Conservation (phyloP, 2,888 invertebrate genomes). For the Morpho helenor region DNA sequence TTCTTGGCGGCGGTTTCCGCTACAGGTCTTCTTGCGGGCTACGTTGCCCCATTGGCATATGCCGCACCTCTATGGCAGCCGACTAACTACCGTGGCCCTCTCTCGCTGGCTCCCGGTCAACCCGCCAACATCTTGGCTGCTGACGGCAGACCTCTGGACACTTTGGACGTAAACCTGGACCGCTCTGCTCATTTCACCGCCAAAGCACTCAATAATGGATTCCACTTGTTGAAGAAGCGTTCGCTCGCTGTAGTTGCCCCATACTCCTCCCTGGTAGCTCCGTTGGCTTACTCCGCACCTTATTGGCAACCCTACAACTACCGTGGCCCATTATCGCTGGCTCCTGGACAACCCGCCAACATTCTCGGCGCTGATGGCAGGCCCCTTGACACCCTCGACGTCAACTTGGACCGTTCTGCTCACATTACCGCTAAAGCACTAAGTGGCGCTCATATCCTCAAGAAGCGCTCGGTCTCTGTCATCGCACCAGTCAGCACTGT, state of each 20-base stretch:
- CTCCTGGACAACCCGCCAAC: slow-evolving; percentile 65
- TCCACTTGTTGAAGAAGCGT: slow-evolving; percentile 53
- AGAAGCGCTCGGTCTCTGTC: slow-evolving; percentile 41
- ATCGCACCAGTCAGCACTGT: slow-evolving; percentile 27
- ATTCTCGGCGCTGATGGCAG: slow-evolving; percentile 61
- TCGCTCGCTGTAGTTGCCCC: slow-evolving; percentile 31
- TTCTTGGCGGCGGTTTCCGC: slow-evolving; percentile 79
- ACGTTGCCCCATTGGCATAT: slow-evolving; percentile 34
- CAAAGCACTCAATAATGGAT: slow-evolving; percentile 47
- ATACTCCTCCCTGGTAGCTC: slow-evolving; percentile 24
- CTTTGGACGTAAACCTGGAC: slow-evolving; percentile 67
- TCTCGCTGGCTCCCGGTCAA: slow-evolving; percentile 66
- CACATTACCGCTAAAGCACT: slow-evolving; percentile 58
- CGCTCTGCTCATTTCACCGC: slow-evolving; percentile 63
- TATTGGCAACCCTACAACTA: slow-evolving; percentile 36
- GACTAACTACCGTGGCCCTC: slow-evolving; percentile 57
- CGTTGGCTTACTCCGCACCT: slow-evolving; percentile 23
- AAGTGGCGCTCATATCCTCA: slow-evolving; percentile 40
- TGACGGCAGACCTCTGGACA: slow-evolving; percentile 67
- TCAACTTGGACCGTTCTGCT: slow-evolving; percentile 64
- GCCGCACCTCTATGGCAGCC: slow-evolving; percentile 41
- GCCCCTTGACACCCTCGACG: slow-evolving; percentile 64
- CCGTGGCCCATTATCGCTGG: slow-evolving; percentile 60
- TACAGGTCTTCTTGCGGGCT: slow-evolving; percentile 49
- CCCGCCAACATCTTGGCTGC: slow-evolving; percentile 63